A percentile compares a stretch with the other conserved stretches of the same genome.
phyloP scores from a whole-genome alignment of 2,888 invertebrate species.

The Pseudococcus jackbeardsleyi region DNA sequence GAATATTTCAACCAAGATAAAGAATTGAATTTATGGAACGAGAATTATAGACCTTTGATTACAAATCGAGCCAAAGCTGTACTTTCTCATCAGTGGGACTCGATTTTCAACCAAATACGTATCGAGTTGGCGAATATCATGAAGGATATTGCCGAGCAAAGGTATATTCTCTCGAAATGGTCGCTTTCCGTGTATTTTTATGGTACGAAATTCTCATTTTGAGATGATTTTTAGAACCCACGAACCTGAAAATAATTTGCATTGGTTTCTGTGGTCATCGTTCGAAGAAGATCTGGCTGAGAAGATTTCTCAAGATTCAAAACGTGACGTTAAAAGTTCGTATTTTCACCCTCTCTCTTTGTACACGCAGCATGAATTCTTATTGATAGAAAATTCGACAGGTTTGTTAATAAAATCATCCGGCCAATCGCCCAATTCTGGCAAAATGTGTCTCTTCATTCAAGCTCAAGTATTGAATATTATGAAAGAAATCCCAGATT shows the following conservation, averaged over 20 bases:
- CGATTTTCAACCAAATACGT: conserved; percentile 39
- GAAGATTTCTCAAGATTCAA: conserved; percentile 8
- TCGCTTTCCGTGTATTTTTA: background rate
- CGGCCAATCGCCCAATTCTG: conserved; percentile 47
- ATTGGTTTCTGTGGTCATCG: conserved; percentile 55
- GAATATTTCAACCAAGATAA: conserved; percentile 56
- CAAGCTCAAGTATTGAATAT: conserved; percentile 24
- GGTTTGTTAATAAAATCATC: conserved; percentile 52
- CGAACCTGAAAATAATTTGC: conserved; percentile 53
- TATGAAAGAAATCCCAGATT: conserved; percentile 35
- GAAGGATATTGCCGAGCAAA: conserved; percentile 32
- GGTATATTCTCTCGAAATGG: background rate
- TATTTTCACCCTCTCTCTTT: background rate
- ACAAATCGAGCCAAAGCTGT: conserved; percentile 56
- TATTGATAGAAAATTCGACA: background rate
- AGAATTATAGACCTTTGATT: conserved; percentile 51
- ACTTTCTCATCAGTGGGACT: conserved; percentile 36
- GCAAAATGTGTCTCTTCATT: conserved; percentile 53
- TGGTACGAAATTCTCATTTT: background rate
- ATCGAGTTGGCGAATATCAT: background rate
- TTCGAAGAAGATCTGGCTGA: conserved; percentile 37
- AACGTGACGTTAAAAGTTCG: background rate
- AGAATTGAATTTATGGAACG: conserved; percentile 56
- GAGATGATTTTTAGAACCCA: conserved; percentile 2
- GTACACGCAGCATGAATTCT: background rate